Evolutionary conservation across 2,113 vertebrate genomes (phyloP).

Genomic region (Genyomyrus donnyi): DNA sequence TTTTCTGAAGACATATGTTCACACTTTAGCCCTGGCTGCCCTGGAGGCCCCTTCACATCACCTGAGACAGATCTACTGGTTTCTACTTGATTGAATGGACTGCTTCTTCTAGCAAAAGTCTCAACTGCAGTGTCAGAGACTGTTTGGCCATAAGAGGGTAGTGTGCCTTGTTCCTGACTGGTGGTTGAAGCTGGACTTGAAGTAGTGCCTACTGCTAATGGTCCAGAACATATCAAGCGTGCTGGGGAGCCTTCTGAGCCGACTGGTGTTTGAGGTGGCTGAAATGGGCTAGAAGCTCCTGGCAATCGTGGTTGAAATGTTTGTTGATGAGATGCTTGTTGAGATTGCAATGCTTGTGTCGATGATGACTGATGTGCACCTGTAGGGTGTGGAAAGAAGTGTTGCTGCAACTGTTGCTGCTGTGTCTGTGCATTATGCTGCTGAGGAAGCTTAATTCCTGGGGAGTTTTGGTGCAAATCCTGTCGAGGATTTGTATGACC

Average conservation of each 20-base stretch:
- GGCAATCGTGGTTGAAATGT: conserved; percentile 44
- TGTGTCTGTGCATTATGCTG: conserved; percentile 6
- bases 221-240: not conserved
- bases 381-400: conserved; percentile 46
- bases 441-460: conserved; percentile 37
- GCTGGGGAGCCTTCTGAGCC: conserved; percentile 49
- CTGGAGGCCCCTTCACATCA: conserved; percentile 52
- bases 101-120: conserved; percentile 50
- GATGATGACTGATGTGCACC: conserved; percentile 47
- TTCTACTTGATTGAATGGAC: conserved; percentile 54
- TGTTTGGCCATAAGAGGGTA: conserved; percentile 44
- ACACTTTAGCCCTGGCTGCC: conserved; percentile 51
- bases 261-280: conserved; percentile 58
- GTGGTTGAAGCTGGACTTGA: conserved; percentile 51
- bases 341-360: not conserved
- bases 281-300: conserved; percentile 50
- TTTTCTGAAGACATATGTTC: conserved; percentile 40
- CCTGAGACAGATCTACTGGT: conserved; percentile 46
- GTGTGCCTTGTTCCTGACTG: conserved; percentile 42
- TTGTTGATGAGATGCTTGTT: conserved; percentile 48
- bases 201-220: not conserved
- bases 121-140: conserved; percentile 53
- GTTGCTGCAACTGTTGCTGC: conserved; percentile 32
- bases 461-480: conserved; percentile 46
- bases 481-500: conserved; percentile 42